Evolutionary conservation across 2,888 invertebrate genomes (phyloP).

Genomic region (Orgyia antiqua): DNA sequence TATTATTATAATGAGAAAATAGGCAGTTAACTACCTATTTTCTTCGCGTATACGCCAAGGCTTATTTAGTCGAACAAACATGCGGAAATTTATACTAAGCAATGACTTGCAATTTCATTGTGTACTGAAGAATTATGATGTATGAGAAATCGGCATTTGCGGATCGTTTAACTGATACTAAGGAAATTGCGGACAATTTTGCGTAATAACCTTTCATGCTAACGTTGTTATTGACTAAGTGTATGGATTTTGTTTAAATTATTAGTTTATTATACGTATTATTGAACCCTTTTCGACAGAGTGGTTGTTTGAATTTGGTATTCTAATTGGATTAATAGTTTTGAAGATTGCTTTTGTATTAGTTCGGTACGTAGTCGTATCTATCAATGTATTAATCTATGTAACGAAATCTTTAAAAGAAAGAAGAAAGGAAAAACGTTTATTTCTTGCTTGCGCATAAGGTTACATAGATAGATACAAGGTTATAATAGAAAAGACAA

Average conservation of each 20-base stretch:
- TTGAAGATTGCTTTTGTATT: too few species aligned
- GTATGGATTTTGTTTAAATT: constrained; percentile 27
- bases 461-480: too few species aligned
- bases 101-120: constrained; percentile 71
- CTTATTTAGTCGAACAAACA: constrained; percentile 47
- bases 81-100: constrained; percentile 54
- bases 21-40: constrained; percentile 11
- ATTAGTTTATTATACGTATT: too few species aligned
- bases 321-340: too few species aligned
- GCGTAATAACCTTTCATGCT: constrained; percentile 60
- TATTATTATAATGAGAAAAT: constrained; percentile 3
- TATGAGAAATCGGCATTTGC: constrained; percentile 73
- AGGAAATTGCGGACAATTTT: constrained; percentile 74
- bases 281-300: too few species aligned
- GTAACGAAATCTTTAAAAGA: too few species aligned
- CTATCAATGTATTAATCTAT: too few species aligned
- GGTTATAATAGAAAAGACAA: too few species aligned
- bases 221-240: constrained; percentile 20
- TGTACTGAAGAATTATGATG: constrained; percentile 74
- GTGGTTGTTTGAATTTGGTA: too few species aligned
- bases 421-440: too few species aligned
- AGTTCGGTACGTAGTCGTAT: too few species aligned
- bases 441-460: too few species aligned
- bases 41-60: constrained; percentile 9
- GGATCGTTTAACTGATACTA: constrained; percentile 68